phyloP scores from a whole-genome alignment of 2,797 vertebrate genomes.

The Myripristis murdjan region DNA sequence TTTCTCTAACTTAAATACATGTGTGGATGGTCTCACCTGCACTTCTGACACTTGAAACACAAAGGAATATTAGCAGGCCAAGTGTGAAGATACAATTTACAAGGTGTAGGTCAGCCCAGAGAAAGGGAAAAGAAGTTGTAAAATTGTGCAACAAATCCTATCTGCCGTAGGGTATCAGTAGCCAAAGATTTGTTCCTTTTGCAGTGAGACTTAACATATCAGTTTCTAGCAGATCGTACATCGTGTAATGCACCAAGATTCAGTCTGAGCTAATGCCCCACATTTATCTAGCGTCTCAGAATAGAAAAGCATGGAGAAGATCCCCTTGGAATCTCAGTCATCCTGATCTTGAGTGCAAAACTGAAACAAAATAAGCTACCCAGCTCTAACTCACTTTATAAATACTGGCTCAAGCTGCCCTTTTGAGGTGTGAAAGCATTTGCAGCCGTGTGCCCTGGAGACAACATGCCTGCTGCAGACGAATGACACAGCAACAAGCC shows the following conservation, averaged over 20 bases:
- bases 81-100: conserved; percentile 13
- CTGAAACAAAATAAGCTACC: conserved; percentile 26
- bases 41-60: conserved; percentile 25
- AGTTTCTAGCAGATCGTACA: not conserved
- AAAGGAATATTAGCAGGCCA: conserved; percentile 17
- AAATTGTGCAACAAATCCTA: conserved; percentile 13
- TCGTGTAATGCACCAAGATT: conserved; percentile 2
- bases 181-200: conserved; percentile 9
- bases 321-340: conserved; percentile 16
- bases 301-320: conserved; percentile 21
- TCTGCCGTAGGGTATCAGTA: not conserved
- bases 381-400: conserved; percentile 27
- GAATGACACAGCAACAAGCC: conserved; percentile 73
- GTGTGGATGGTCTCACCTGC: not conserved
- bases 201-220: conserved; percentile 7
- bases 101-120: not conserved
- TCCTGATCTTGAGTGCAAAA: conserved; percentile 18
- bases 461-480: conserved; percentile 63
- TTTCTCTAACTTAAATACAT: conserved; percentile 15
- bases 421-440: conserved; percentile 62
- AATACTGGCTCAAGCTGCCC: conserved; percentile 41
- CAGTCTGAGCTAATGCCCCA: not conserved
- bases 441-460: conserved; percentile 59
- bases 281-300: conserved; percentile 8
- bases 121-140: conserved; percentile 12